Percentiles rank a stretch among this genome's conserved stretches.
Evolutionary conservation across 2,888 invertebrate species (phyloP).

Genomic region (Argyra leucocephala): DNA sequence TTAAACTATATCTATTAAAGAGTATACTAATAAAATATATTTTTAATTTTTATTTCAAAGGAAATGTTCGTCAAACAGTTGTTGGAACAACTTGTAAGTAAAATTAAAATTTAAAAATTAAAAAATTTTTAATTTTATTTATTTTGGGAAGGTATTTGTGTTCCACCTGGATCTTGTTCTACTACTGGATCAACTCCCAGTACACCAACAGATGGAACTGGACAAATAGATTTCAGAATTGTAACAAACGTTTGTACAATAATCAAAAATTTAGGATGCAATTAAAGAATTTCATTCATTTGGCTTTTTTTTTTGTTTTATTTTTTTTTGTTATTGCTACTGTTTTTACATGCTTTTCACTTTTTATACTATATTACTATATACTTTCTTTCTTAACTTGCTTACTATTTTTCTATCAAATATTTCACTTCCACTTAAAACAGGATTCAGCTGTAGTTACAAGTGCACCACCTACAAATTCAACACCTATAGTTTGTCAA

Average conservation of each 20-base stretch:
- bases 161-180: conserved; percentile 38
- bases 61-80: background rate
- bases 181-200: conserved; percentile 25
- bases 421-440: background rate
- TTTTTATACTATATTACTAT: background rate
- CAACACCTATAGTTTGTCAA: conserved; percentile 25
- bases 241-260: conserved; percentile 31
- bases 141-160: conserved; percentile 31
- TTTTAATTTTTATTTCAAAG: background rate
- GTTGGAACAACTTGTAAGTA: background rate
- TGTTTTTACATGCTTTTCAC: background rate
- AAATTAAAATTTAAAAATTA: background rate
- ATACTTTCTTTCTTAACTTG: background rate
- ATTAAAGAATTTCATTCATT: background rate
- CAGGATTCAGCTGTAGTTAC: background rate
- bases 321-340: background rate
- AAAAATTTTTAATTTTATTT: background rate
- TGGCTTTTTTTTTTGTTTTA: background rate
- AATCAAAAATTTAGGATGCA: background rate
- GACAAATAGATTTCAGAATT: conserved; percentile 53
- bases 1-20: background rate
- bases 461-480: background rate
- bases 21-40: background rate
- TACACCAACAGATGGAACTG: conserved; percentile 45
- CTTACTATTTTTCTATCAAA: background rate